Percentiles rank a stretch among this genome's conserved stretches.
Conservation (phyloP, 2,113 vertebrate species). For the Aviceda subcristata region DNA sequence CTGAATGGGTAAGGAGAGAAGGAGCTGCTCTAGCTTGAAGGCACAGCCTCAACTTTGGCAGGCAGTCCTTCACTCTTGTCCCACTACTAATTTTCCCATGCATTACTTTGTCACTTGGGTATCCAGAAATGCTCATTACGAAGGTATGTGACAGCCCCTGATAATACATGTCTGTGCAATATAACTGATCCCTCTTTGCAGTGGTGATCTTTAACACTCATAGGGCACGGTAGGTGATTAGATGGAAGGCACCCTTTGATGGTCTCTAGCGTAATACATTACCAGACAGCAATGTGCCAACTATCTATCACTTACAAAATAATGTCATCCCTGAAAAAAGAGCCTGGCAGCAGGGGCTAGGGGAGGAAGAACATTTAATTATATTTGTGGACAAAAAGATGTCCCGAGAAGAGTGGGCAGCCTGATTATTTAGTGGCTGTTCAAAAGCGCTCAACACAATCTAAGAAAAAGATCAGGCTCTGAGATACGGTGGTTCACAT, state of each 20-base stretch:
- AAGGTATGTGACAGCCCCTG: conserved; percentile 58
- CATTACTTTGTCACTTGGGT: conserved; percentile 42
- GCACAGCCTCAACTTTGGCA: conserved; percentile 24
- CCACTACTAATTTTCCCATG: conserved; percentile 56
- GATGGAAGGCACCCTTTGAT: conserved; percentile 41
- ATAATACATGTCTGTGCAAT: conserved; percentile 63
- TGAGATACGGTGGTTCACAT: neutral
- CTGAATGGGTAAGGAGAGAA: conserved; percentile 44
- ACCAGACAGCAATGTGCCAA: conserved; percentile 10
- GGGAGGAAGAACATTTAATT: conserved; percentile 31
- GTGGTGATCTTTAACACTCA: conserved; percentile 52
- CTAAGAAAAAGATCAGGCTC: neutral
- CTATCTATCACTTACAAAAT: conserved; percentile 46
- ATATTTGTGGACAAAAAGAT: conserved; percentile 47
- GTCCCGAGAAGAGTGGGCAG: neutral
- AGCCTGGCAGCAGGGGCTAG: neutral
- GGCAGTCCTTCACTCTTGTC: conserved; percentile 46
- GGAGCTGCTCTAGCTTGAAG: conserved; percentile 16
- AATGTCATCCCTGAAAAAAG: conserved; percentile 45
- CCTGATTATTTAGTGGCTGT: conserved; percentile 57
- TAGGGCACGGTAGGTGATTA: conserved; percentile 55
- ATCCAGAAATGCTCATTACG: conserved; percentile 59
- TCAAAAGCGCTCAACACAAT: conserved; percentile 12
- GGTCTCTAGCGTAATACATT: conserved; percentile 5
- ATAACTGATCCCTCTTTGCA: conserved; percentile 61